Evolutionary conservation across 2,888 invertebrate genomes (phyloP), one percentile per base, ranked within the genome.

Genomic region (Dicyrtomina minuta): DNA sequence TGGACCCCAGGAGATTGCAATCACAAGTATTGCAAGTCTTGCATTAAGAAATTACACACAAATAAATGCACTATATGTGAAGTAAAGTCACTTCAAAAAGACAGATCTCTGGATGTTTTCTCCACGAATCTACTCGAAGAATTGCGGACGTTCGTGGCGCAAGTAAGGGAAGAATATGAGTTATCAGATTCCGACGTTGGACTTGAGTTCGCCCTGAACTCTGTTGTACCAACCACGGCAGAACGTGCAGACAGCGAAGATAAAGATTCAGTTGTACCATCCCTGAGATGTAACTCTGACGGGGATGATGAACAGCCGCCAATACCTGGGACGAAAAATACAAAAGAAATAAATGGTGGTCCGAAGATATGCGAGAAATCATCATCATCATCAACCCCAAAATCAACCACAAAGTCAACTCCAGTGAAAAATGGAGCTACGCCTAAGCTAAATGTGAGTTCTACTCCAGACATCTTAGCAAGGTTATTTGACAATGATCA

Each of bases 1-100:
- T 68, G 61, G 53, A 68, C 49, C 12, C 55, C 55, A 0, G 41
- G 41, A 20, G 43, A 41, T 3, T 68, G 68, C 51, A 49, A 33
- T 41, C 68, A 68, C 60, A 68, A 68, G 27, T 68, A 68, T 39
- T 68, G 68, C 22, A 20, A 41, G 20, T 2, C 6, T 8, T 68
- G 68, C 41, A 33, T 68, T 13, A 2, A 61, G 5, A 41, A 53
- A 4, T 24, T 68, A 43, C 10, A 46, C 2, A 15, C 10, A 12
- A 67, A 67, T 6, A 59, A 49, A 26, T 67, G 67, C 24, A 33
- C 22, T 15, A 27, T 33, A 2, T 67, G 67, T 51, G 51, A 67
- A 43, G 8, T 51, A 15, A 12, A 12, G 5, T 46, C 59, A 5
- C 46, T 49, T 60, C 39, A 17, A 22, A 53, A 41, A 10, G 41